Percentiles rank a stretch among this genome's conserved stretches.
Conservation (phyloP, 2,888 invertebrate genomes). For the Tuberolachnus salignus region DNA sequence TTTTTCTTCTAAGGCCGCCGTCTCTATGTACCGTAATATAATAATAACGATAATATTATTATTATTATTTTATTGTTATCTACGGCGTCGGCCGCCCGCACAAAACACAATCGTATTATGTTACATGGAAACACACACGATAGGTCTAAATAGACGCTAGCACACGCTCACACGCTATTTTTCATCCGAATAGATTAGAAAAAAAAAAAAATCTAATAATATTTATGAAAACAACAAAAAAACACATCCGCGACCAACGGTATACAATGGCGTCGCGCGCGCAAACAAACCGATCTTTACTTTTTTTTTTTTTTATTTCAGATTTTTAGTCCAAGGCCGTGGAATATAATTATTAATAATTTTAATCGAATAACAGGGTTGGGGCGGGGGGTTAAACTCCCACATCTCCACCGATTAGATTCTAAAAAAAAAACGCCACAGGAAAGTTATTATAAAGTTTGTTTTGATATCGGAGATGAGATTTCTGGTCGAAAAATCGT, state of each 20-base stretch:
- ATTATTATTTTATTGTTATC: conserved; percentile 16
- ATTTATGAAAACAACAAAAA: not conserved
- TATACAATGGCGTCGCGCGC: no score
- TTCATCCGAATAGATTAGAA: not conserved
- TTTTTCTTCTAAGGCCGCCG: conserved; percentile 46
- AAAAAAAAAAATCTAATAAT: no score
- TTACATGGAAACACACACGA: conserved; percentile 18
- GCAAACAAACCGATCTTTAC: not conserved
- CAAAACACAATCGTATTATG: conserved; percentile 23
- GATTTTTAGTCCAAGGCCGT: conserved; percentile 48
- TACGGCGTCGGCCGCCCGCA: not conserved
- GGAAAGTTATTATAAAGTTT: no score
- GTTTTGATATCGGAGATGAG: no score
- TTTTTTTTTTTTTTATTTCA: no score
- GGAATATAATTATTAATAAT: no score
- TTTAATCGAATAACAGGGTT: no score
- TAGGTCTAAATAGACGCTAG: not conserved
- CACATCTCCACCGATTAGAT: no score
- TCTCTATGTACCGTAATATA: conserved; percentile 23
- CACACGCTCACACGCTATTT: not conserved
- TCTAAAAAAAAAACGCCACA: no score
- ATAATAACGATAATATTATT: conserved; percentile 2
- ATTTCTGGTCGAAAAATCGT: no score
- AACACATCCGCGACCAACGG: no score
- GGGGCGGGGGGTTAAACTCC: no score